These are phyloP conservation scores for Chymomyza procnemis DNA, from an alignment of 2,888 invertebrate genomes.

Conservation along the genomic window DNA sequence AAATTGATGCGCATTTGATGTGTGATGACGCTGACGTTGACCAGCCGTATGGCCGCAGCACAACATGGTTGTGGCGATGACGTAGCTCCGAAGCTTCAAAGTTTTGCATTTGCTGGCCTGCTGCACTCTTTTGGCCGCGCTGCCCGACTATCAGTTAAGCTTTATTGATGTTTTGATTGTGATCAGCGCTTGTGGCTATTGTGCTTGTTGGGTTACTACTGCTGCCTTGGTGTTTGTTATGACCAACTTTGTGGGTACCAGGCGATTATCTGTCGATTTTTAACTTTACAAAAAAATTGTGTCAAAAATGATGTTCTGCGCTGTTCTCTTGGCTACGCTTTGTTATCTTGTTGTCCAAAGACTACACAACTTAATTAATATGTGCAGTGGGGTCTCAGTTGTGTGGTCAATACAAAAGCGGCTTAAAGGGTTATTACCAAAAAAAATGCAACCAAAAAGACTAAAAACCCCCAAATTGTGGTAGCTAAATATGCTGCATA, in stretches of 20 bases:
- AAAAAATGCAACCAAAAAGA: background rate
- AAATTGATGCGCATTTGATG: conserved; percentile 68
- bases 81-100: conserved; percentile 1
- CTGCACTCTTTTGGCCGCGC: conserved; percentile 9
- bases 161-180: conserved; percentile 72
- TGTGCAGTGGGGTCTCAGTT: background rate
- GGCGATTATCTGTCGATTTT: conserved; percentile 1
- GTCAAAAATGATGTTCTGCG: conserved; percentile 70
- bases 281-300: conserved; percentile 48
- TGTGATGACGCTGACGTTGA: conserved; percentile 46
- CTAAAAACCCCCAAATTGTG: background rate
- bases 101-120: background rate
- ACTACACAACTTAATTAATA: conserved; percentile 61
- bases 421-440: background rate
- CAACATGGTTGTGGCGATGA: background rate
- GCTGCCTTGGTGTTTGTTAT: conserved; percentile 52
- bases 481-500: conserved; percentile 24
- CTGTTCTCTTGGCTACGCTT: conserved; percentile 13
- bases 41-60: background rate
- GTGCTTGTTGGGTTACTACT: conserved; percentile 24
- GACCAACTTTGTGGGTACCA: conserved; percentile 14
- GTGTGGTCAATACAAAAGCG: background rate
- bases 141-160: conserved; percentile 64
- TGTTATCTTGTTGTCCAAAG: conserved; percentile 1
- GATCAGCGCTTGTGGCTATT: conserved; percentile 64